Base-by-base conservation (phyloP, 2,797 vertebrate species). In the Microctenopoma stevenorrisi region DNA sequence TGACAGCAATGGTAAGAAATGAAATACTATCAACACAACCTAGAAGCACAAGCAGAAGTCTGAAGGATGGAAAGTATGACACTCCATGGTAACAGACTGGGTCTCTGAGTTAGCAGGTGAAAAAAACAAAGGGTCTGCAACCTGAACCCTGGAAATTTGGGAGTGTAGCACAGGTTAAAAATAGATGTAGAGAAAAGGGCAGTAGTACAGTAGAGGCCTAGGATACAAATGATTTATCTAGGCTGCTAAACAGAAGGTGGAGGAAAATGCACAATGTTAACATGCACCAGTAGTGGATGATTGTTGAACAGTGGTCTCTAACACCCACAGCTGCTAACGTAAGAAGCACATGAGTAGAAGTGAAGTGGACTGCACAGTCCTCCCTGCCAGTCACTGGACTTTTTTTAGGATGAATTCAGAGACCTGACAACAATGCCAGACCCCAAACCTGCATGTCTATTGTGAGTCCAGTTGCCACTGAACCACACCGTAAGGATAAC, bases 191-290 rank as follows among this genome's bases (percentile, higher is more conserved):
- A 18, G 60, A 66, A 59, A 66, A 59, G 5, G 25, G 30, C n/a
- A 18, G 13, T 40, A 8, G 7, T 33, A 33, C 30, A 33, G 30
- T 13, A 46, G 42, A 60, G 42, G 43, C 26, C 10, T 57, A 18
- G 43, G 52, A 44, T 37, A 37, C 33, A 57, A 68, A 63, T 64
- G 18, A 69, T 64, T 28, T 37, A 38, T 37, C 30, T 49, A 69
- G 49, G 48, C 47, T 61, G 74, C 28, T 55, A 37, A 68, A 46
- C 56, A 68, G 70, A 70, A 67, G 73, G 68, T 77, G 76, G 38
- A 49, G 48, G 54, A 37, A 16, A 38, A 44, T 15, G 28, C 48
- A n/a, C n/a, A n/a, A n/a, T 50, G 61, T 64, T 72, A 66, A 70
- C 76, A 74, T 33, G 53, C 60, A 54, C 18, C 53, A 43, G 37